Evolutionary conservation across 2,797 vertebrate genomes (phyloP), one percentile per base, ranked within the genome.

Genomic region (Labeo calbasu): DNA sequence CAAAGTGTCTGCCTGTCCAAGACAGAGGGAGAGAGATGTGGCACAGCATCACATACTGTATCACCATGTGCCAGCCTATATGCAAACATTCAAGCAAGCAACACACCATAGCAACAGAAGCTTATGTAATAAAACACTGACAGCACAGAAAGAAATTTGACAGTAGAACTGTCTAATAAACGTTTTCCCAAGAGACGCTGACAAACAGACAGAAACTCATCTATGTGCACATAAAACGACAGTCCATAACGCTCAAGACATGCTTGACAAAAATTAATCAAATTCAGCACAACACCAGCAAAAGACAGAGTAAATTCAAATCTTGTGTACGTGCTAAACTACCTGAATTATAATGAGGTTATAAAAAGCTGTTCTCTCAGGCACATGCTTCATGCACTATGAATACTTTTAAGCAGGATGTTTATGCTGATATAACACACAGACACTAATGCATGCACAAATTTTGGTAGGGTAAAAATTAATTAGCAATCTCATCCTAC

Each of bases 301-400:
- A 85, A 89, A 86, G 7, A 73, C 23, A 73, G 21, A 53, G 70
- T 69, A 25, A 73, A 83, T 79, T 63, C 13, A 86, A 87, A 89
- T 84, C 88, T 86, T 50, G 87, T 70, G 36, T 77, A 13, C 0
- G 71, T 40, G 61, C 73, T 32, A 80, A 89, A 90, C 86, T 86
- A 90, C 90, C 89, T 81, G 40, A 90, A 91, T 92, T 89, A 87
- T 92, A 85, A 86, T 75, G 70, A 82, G 70, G 46, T 87, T 89
- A 91, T 85, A 76, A 79, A 88, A 88, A 87, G 85, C 5, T n/a
- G 51, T 0, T 80, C 89, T 90, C 85, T 89, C 85, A 77, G 80
- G 87, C 72, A 19, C 83, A 86, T 85, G 85, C 71, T 84, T 82
- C 57, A 81, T 40, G 28, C 80, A 77, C 78, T 79, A 65, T 13